Base-by-base conservation (phyloP, 1,140 invertebrate genomes). In the Bombyx mandarina region DNA sequence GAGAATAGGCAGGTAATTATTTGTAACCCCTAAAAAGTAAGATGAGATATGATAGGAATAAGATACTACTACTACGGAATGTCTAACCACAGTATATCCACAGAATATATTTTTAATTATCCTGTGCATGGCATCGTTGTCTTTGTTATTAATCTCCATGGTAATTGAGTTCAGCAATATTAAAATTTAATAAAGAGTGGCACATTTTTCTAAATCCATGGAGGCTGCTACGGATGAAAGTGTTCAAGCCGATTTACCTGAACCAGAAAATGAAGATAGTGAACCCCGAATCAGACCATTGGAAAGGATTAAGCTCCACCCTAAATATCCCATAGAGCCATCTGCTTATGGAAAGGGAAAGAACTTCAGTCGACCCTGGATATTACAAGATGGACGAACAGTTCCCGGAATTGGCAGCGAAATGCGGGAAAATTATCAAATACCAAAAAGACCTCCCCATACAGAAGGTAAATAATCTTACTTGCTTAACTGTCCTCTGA, bases 291-390 rank as follows among this genome's bases (percentile, higher is more conserved):
- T 85, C 48, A 73, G 73, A 61, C 75, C 79, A 3, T 62, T 79
- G 3, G 84, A 85, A 57, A 74, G 84, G 8, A 73, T 88, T 18
- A 85, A 70, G 43, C 75, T 79, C 22, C 59, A 82, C 49, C 82
- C 79, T 10, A 82, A 84, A 77, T 72, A 65, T 52, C 82, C 82
- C 5, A 62, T 79, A 52, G 84, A 85, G 69, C 75, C 77, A 18
- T 81, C 83, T 22, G 66, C 78, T 4, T 88, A 87, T 66, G 79
- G 74, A 8, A 87, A 84, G 69, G 77, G 77, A 51, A 81, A 79
- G 49, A 76, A 75, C 48, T 87, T 75, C 44, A 87, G 83, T 52
- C 69, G 83, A 45, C 73, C 73, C 6, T 86, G 80, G 79, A 86
- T 87, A 56, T 62, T 87, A 56, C 79, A 87, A 54, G 82, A 87